A percentile compares a stretch with the other conserved stretches of the same genome.
These are phyloP conservation scores for Entomobrya proxima DNA, from an alignment of 2,888 invertebrate species.

Conservation along the genomic window DNA sequence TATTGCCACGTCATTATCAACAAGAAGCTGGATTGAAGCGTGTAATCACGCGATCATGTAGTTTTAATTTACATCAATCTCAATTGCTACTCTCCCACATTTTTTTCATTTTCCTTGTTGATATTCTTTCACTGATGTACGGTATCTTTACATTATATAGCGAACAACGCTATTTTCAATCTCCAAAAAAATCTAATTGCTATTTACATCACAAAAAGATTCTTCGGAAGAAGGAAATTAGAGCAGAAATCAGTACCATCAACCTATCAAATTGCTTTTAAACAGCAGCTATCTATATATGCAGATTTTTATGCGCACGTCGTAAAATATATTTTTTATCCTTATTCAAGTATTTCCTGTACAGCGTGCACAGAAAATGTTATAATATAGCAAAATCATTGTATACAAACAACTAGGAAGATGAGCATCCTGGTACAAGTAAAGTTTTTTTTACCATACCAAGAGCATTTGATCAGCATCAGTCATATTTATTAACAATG, in stretches of 20 bases:
- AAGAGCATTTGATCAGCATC: constrained; percentile 50
- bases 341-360: background rate
- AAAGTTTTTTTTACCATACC: background rate
- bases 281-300: background rate
- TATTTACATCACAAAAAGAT: constrained; percentile 48
- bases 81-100: constrained; percentile 28
- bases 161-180: background rate
- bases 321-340: background rate
- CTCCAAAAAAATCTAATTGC: constrained; percentile 23
- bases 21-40: constrained; percentile 17
- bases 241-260: constrained; percentile 28
- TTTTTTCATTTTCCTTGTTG: constrained; percentile 24
- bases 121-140: background rate
- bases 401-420: background rate
- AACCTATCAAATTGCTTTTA: background rate
- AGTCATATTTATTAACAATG: constrained; percentile 54
- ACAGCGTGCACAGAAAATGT: background rate
- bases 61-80: constrained; percentile 50
- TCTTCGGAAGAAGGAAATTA: constrained; percentile 46
- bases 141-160: background rate
- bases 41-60: constrained; percentile 55
- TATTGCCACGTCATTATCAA: constrained; percentile 59
- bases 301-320: background rate
- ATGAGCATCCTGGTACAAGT: background rate
- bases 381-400: background rate